Evolutionary conservation across 2,888 invertebrate species (phyloP), one percentile per base, ranked within the genome.

Genomic region (Rhyacophila evoluta): DNA sequence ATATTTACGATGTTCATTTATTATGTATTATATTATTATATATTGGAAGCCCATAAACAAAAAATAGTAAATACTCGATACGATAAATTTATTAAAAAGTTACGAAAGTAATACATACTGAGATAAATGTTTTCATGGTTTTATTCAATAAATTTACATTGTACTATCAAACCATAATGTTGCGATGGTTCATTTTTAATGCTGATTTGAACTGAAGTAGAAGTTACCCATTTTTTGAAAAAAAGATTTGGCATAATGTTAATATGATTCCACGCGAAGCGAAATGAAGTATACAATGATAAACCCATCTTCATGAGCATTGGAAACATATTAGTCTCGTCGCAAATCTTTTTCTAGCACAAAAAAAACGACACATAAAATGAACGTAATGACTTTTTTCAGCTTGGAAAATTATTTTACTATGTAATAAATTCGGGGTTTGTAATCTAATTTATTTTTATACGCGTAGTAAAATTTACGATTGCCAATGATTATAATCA

Each of bases 391-490:
- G 55, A 55, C 55, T 10, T 55, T 55, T 55, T 55, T 55, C 55
- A 25, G 3, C 55, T 19, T 55, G 55, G 55, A 25, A 55, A 55
- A 55, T 55, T 55, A 55, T 55, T 55, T 55, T 55, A 55, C 19
- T 55, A 55, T 0, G 55, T 2, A 55, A 55, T 55, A 55, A 55
- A 55, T 55, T 55, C 12, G 55, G 55, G 55, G 15, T 55, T 55
- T 55, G 15, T 55, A 55, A 55, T 55, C 55, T 55, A 55, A 55
- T 55, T 55, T 55, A 55, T 55, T 55, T 55, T 55, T 55, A 55
- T 55, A 55, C 19, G 55, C 8, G 55, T 55, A 55, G 19, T 55
- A 55, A 55, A 55, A 55, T 55, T 55, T 55, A 55, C 55, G 55
- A 55, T 55, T 25, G 55, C 55, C 55, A 25, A 55, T 55, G 19